These are phyloP conservation scores for Trichacis sp. DNA, from an alignment of 2,888 invertebrate species.

Conservation along the genomic window DNA sequence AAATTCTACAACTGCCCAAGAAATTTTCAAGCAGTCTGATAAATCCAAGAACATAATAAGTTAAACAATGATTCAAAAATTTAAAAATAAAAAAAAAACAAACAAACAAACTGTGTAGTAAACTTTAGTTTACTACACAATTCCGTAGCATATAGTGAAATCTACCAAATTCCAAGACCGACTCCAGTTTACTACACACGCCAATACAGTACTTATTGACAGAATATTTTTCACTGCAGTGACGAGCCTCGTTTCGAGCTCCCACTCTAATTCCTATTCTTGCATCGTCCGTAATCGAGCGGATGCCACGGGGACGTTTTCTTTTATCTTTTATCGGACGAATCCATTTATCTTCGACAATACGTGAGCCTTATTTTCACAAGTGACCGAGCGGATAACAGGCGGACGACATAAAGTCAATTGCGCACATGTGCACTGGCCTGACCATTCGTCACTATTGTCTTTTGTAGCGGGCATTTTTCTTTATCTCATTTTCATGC, in stretches of 20 bases:
- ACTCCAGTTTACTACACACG: no score
- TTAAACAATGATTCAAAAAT: no score
- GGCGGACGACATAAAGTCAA: constrained; percentile 22
- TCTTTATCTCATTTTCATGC: constrained; percentile 3
- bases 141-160: no score
- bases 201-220: no score
- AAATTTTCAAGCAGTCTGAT: no score
- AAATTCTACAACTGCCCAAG: no score
- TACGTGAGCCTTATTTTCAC: constrained; percentile 22
- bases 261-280: constrained; percentile 35
- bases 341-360: constrained; percentile 25
- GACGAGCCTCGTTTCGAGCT: constrained; percentile 9
- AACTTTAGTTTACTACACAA: no score
- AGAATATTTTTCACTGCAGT: constrained; percentile 7
- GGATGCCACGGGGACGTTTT: constrained; percentile 33
- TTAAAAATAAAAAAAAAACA: neutral
- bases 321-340: constrained; percentile 19
- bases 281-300: constrained; percentile 37
- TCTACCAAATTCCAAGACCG: no score
- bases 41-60: no score
- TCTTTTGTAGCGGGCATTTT: neutral
- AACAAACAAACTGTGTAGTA: no score
- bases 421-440: constrained; percentile 25
- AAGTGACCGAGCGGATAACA: constrained; percentile 16
- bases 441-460: constrained; percentile 10